These are phyloP conservation scores for Anaspis maculata DNA, from an alignment of 2,888 invertebrate species.

Conservation along the genomic window DNA sequence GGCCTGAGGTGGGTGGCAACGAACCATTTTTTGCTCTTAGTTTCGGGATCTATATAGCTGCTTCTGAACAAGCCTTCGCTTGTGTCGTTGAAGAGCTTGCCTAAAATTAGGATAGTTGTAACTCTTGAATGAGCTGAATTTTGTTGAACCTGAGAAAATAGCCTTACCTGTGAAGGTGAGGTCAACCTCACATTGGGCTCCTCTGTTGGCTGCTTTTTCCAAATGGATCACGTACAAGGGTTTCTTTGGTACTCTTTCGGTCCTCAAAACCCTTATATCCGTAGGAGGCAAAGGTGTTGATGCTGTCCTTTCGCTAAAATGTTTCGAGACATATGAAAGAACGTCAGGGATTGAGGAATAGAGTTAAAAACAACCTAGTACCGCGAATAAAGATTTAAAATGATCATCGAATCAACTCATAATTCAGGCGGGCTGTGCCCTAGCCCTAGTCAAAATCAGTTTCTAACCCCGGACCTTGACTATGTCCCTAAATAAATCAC, in stretches of 20 bases:
- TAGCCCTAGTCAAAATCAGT: too few species aligned
- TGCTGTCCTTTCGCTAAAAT: conserved; percentile 21
- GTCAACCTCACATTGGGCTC: conserved; percentile 52
- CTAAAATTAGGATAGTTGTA: too few species aligned
- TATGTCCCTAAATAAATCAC: too few species aligned
- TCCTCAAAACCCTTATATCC: conserved; percentile 6
- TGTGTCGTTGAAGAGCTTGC: conserved; percentile 52
- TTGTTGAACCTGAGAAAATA: too few species aligned
- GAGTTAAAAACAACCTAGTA: too few species aligned
- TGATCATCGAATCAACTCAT: too few species aligned
- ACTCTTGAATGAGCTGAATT: too few species aligned
- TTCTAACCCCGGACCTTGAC: too few species aligned
- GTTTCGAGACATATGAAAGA: too few species aligned
- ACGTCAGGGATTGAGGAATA: too few species aligned
- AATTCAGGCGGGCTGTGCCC: too few species aligned
- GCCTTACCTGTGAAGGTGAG: conserved; percentile 60
- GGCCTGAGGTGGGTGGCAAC: conserved; percentile 63
- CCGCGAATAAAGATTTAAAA: too few species aligned
- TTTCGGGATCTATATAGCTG: conserved; percentile 46
- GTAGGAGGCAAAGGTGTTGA: conserved; percentile 25
- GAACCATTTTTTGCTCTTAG: conserved; percentile 44
- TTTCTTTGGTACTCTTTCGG: conserved; percentile 52
- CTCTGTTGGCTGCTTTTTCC: conserved; percentile 49
- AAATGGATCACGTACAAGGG: conserved; percentile 54
- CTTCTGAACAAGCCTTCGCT: conserved; percentile 65